These are phyloP conservation scores for Chroicocephalus ridibundus DNA, from an alignment of 2,113 vertebrate species.

Conservation along the genomic window DNA sequence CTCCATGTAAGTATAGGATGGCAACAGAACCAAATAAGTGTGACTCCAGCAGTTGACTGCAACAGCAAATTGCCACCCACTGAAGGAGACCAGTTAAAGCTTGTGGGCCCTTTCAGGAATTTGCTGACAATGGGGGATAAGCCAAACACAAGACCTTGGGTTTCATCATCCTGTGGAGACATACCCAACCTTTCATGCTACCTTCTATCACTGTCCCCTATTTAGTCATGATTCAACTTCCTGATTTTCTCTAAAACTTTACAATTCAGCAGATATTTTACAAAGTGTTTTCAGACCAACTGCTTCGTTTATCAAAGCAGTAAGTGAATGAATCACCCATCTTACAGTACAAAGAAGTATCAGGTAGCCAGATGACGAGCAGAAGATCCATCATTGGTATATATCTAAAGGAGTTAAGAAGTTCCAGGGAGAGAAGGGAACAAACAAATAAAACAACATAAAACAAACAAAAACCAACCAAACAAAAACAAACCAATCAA, in stretches of 20 bases:
- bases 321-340: not conserved
- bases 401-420: not conserved
- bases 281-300: not conserved
- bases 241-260: not conserved
- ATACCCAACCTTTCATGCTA: not conserved
- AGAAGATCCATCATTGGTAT: not conserved
- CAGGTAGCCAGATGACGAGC: not conserved
- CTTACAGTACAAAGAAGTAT: not conserved
- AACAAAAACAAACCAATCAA: not conserved
- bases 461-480: not conserved
- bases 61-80: not conserved
- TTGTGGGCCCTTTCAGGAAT: not conserved
- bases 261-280: not conserved
- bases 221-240: not conserved
- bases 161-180: not conserved
- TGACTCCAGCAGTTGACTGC: not conserved
- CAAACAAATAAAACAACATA: not conserved
- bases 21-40: not conserved
- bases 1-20: not conserved
- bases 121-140: not conserved
- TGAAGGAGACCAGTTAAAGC: not conserved
- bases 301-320: not conserved
- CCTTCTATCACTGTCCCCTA: not conserved
- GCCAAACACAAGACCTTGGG: not conserved
- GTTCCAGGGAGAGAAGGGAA: not conserved